Percentiles rank a stretch among this genome's conserved stretches.
Evolutionary conservation across 2,797 vertebrate genomes (phyloP).

Genomic region (Limosa lapponica): DNA sequence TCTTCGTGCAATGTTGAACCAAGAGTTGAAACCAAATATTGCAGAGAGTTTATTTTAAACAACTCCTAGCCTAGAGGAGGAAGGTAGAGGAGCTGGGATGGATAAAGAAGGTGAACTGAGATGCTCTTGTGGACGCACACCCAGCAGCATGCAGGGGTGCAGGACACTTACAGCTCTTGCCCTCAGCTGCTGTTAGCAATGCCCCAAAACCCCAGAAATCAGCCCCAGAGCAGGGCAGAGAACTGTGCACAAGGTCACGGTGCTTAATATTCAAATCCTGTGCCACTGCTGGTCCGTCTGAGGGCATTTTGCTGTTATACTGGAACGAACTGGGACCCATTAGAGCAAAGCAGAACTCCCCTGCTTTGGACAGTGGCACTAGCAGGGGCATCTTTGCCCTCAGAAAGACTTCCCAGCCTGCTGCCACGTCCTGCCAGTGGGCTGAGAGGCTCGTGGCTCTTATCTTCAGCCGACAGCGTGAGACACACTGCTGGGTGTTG

Average conservation of each 20-base stretch:
- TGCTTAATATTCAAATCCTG: rapidly evolving
- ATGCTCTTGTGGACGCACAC: neutral
- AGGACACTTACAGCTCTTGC: neutral
- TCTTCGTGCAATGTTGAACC: neutral
- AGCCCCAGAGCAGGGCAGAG: neutral
- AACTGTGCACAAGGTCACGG: rapidly evolving
- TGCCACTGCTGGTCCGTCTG: neutral
- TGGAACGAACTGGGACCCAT: neutral
- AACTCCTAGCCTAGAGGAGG: neutral
- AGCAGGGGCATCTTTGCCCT: neutral
- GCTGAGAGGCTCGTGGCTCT: neutral
- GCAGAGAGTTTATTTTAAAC: neutral
- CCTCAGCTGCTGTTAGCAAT: neutral
- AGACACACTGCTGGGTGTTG: rapidly evolving
- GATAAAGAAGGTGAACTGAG: rapidly evolving
- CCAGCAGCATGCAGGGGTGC: neutral
- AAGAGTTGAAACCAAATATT: neutral
- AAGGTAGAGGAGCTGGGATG: neutral
- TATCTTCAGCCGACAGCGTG: neutral
- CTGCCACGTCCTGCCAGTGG: neutral
- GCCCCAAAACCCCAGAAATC: neutral
- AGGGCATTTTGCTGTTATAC: neutral
- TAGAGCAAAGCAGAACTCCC: neutral
- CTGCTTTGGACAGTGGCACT: neutral
- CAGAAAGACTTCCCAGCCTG: rapidly evolving